phyloP scores from a whole-genome alignment of 35 echinoderm and acorn worm species.

The Stichopus chloronotus region DNA sequence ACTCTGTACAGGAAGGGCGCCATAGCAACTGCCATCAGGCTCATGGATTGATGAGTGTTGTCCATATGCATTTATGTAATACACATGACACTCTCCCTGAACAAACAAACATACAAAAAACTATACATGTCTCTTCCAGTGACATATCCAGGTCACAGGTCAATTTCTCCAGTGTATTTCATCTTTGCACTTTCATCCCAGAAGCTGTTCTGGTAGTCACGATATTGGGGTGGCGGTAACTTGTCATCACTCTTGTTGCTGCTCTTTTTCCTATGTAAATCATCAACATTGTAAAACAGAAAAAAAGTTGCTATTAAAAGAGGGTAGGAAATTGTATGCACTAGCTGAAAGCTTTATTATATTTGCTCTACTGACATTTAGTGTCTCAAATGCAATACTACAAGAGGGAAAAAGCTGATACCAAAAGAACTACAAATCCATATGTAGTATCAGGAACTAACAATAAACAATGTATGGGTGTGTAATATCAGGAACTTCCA shows the following conservation, averaged over 20 bases:
- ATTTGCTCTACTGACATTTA: too few relatives aligned
- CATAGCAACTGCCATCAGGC: too few relatives aligned
- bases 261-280: conserved; percentile 58
- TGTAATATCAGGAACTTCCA: too few relatives aligned
- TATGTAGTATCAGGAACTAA: too few relatives aligned
- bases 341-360: too few relatives aligned
- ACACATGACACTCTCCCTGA: not conserved
- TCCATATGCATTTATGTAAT: conserved; percentile 44
- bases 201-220: conserved; percentile 73
- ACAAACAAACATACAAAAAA: not conserved
- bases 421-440: too few relatives aligned
- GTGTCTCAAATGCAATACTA: too few relatives aligned
- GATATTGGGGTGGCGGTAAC: conserved; percentile 51
- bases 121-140: not conserved
- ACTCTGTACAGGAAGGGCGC: not conserved
- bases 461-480: too few relatives aligned
- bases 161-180: conserved; percentile 91
- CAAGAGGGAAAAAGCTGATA: too few relatives aligned
- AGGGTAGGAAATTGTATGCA: too few relatives aligned
- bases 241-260: conserved; percentile 80
- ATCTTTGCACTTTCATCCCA: conserved; percentile 89
- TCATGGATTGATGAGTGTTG: too few relatives aligned
- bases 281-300: not conserved
- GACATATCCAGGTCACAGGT: conserved; percentile 64
- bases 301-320: not conserved